Conservation (phyloP, 2,797 vertebrate genomes). For the Octomys mimax region DNA sequence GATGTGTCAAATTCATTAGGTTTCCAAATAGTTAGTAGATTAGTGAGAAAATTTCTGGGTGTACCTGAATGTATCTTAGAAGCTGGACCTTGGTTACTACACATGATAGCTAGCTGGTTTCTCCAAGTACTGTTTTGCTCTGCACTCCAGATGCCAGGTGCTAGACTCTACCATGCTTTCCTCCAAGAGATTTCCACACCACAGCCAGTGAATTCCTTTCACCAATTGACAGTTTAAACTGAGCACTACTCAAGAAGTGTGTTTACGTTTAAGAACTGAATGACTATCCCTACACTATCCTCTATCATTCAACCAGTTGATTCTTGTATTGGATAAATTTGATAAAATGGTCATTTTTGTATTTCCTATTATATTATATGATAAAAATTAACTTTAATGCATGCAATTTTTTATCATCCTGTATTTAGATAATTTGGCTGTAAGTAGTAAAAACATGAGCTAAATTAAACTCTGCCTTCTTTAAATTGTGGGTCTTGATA, state of each 20-base stretch:
- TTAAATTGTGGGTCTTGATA: neutral
- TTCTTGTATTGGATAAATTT: neutral
- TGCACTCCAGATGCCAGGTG: neutral
- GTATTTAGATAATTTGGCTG: neutral
- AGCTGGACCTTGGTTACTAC: neutral
- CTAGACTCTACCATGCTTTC: neutral
- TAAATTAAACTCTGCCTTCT: neutral
- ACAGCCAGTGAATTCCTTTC: neutral
- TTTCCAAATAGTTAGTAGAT: neutral
- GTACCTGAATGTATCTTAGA: neutral
- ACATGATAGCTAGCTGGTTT: neutral
- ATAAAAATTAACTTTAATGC: neutral
- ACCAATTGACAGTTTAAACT: neutral
- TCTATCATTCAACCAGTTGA: neutral
- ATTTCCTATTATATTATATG: neutral
- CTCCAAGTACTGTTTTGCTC: too few relatives aligned
- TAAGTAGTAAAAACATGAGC: neutral
- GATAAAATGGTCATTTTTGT: neutral
- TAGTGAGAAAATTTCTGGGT: neutral
- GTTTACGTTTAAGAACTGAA: neutral
- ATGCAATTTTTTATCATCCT: neutral
- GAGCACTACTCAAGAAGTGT: neutral
- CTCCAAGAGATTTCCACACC: neutral
- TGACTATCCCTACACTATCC: neutral
- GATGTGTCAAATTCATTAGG: neutral